Evolutionary conservation across 1,140 invertebrate genomes (phyloP), one percentile per base, ranked within the genome.

Genomic region (Euborellia annulipes): DNA sequence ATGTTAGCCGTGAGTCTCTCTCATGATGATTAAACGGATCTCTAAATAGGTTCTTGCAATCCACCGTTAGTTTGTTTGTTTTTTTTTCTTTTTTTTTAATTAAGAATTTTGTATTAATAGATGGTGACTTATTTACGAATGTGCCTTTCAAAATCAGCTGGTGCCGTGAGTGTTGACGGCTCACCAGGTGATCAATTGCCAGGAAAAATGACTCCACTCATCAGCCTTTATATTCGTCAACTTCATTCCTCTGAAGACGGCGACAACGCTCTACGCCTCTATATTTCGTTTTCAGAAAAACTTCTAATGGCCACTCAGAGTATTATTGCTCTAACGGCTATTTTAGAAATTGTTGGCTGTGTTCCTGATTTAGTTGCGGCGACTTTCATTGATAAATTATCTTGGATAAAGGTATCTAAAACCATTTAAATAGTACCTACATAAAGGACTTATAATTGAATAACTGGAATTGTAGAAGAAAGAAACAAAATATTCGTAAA

Each of bases 91-190:
- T n/a, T n/a, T n/a, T n/a, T n/a, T n/a, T n/a, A n/a, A n/a, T n/a
- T n/a, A n/a, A n/a, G n/a, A 6, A 19, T 39, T 34, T 45, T 16
- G 30, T n/a, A 17, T n/a, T 11, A 0, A 8, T 56, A 85, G 79
- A 78, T 87, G 48, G 60, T 89, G 4, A 66, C 77, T 2, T 89
- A 88, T 61, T 60, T 86, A 43, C 70, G 84, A 3, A 67, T 85
- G 53, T 87, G 84, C 57, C 61, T 90, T 17, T 56, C 64, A 18
- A 54, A 64, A 3, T 57, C 57, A 9, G 61, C 66, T 18, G 69
- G 68, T 0, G 60, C 59, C 2, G 55, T 59, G 48, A 55, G 59
- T 22, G 58, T 57, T 36, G 43, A 55, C 27, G 45, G 23, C 40
- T 21, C 41, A 14, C 23, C 4, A 27, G 23, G 23, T 27, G 23